phyloP scores from a whole-genome alignment of 2,888 invertebrate species.

The Sphaerophoria rueppellii region DNA sequence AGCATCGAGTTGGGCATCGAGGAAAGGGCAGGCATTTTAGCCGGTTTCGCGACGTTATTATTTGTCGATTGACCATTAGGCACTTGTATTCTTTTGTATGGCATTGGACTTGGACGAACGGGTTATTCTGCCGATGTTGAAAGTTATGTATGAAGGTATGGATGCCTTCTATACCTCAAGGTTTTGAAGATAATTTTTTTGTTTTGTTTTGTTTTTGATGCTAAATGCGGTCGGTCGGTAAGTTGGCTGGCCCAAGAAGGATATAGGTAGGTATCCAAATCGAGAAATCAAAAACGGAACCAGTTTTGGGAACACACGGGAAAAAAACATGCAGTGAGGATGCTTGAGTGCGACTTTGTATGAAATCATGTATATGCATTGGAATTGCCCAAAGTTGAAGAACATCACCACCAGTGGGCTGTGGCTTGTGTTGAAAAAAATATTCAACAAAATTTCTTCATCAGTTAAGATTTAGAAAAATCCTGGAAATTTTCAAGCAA shows the following conservation, averaged over 20 bases:
- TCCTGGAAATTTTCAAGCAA: constrained; percentile 32
- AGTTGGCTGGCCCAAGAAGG: constrained; percentile 57
- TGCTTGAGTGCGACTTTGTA: constrained; percentile 46
- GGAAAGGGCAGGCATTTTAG: constrained; percentile 70
- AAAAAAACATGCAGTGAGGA: constrained; percentile 46
- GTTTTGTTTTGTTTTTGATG: constrained; percentile 8
- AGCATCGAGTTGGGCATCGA: constrained; percentile 26
- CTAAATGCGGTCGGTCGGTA: constrained; percentile 28
- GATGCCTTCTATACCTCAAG: neutral
- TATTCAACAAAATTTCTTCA: neutral
- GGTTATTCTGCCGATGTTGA: neutral
- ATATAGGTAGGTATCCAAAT: constrained; percentile 67
- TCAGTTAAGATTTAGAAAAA: constrained; percentile 23
- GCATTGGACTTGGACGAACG: constrained; percentile 51
- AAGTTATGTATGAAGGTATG: neutral
- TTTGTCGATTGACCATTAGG: constrained; percentile 72
- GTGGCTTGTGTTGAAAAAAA: constrained; percentile 43
- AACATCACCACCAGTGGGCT: constrained; percentile 43
- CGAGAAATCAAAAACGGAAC: constrained; percentile 67
- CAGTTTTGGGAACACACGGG: constrained; percentile 55
- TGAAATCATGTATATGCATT: constrained; percentile 40
- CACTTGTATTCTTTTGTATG: constrained; percentile 70
- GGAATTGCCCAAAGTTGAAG: constrained; percentile 17
- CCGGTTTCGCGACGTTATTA: constrained; percentile 73
- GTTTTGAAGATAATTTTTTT: too few relatives aligned